Evolutionary conservation across 2,888 invertebrate species (phyloP).

Genomic region (Meiosimyza platycephala): DNA sequence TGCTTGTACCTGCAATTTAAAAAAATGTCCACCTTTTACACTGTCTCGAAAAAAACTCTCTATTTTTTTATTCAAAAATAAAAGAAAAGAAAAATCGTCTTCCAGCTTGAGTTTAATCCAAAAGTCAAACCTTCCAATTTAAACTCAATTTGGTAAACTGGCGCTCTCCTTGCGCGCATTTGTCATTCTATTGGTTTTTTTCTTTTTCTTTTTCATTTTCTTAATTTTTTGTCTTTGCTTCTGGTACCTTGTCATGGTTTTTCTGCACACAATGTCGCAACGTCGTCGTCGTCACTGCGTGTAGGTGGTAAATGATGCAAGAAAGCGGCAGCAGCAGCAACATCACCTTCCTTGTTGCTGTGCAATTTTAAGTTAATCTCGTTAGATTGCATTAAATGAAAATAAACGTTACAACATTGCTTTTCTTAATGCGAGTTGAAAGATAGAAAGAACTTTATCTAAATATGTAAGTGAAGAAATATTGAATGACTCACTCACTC

Average conservation of each 20-base stretch:
- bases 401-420: too few species aligned
- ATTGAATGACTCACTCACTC: too few species aligned
- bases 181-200: background rate
- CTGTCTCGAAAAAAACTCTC: too few species aligned
- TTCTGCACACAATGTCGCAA: background rate
- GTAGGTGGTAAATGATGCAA: background rate
- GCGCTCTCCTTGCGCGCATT: conserved; percentile 35
- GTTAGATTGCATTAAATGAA: too few species aligned
- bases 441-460: too few species aligned
- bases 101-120: conserved; percentile 41
- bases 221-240: background rate
- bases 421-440: too few species aligned
- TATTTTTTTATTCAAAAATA: too few species aligned
- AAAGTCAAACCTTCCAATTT: conserved; percentile 54
- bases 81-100: background rate
- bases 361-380: too few species aligned
- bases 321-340: conserved; percentile 10
- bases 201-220: background rate
- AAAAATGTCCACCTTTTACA: too few species aligned
- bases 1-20: too few species aligned
- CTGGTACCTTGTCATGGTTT: background rate
- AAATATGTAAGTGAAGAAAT: too few species aligned
- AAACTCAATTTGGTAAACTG: conserved; percentile 56
- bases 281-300: background rate
- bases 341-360: background rate